Percentiles rank a stretch among this genome's conserved stretches.
Conservation (phyloP, 2,888 invertebrate genomes). For the Galerucella pusilla region DNA sequence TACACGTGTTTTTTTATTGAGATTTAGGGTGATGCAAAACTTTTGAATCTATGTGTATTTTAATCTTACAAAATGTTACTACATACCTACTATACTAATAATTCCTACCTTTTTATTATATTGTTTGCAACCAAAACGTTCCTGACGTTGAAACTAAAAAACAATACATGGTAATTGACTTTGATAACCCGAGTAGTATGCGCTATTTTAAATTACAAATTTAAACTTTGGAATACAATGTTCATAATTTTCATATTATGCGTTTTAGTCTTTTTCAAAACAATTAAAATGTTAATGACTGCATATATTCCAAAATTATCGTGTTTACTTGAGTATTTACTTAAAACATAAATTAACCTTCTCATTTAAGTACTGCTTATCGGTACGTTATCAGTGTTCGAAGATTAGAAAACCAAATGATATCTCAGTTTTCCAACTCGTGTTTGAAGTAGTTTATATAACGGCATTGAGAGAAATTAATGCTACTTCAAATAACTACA, state of each 20-base stretch:
- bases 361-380: slow-evolving; percentile 34
- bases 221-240: slow-evolving; percentile 31
- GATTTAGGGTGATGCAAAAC: too few relatives aligned
- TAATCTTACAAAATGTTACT: too few relatives aligned
- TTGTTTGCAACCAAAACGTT: not conserved
- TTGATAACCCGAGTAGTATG: slow-evolving; percentile 22
- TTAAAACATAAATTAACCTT: slow-evolving; percentile 39
- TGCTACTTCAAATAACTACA: slow-evolving; percentile 10
- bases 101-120: not conserved
- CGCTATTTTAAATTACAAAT: slow-evolving; percentile 36
- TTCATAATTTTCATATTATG: slow-evolving; percentile 17
- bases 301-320: slow-evolving; percentile 46
- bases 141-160: slow-evolving; percentile 10
- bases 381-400: slow-evolving; percentile 36
- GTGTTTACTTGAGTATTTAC: slow-evolving; percentile 40
- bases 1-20: too few relatives aligned
- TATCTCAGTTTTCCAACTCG: slow-evolving; percentile 25
- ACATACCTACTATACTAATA: too few relatives aligned
- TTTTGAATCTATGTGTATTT: too few relatives aligned
- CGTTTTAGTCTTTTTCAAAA: slow-evolving; percentile 21
- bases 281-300: slow-evolving; percentile 37
- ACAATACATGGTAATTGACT: not conserved
- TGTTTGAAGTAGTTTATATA: slow-evolving; percentile 19
- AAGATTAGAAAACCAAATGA: slow-evolving; percentile 36
- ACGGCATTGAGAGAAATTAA: slow-evolving; percentile 28